Evolutionary conservation across 1,140 invertebrate genomes (phyloP).

Genomic region (Dermatophagoides farinae): DNA sequence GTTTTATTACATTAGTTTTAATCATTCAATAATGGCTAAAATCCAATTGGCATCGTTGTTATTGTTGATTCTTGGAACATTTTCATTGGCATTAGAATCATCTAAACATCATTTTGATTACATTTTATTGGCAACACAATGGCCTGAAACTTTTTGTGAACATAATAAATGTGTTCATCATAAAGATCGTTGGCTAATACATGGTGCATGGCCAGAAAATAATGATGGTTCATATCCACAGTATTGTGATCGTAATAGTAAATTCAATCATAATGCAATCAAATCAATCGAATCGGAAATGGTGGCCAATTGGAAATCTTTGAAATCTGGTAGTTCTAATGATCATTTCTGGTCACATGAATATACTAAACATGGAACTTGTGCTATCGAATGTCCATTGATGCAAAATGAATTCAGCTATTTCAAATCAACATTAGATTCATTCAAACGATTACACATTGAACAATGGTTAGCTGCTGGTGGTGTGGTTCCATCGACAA

Average conservation of each 20-base stretch:
- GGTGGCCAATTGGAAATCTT: slow-evolving; percentile 8
- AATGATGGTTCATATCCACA: slow-evolving; percentile 6
- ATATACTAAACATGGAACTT: slow-evolving; percentile 17
- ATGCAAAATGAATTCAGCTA: slow-evolving; percentile 15
- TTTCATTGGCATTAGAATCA: not conserved
- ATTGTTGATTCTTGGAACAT: not conserved
- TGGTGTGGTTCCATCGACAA: slow-evolving; percentile 7
- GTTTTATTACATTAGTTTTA: not conserved
- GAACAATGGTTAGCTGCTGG: slow-evolving; percentile 8
- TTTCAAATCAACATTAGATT: slow-evolving; percentile 13
- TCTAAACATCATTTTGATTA: not conserved
- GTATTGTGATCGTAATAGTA: slow-evolving; percentile 10
- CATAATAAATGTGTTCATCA: slow-evolving; percentile 3
- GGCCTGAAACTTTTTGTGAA: slow-evolving; percentile 10
- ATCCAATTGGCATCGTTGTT: not conserved
- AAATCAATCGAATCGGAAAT: slow-evolving; percentile 8
- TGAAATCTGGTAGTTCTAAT: not conserved
- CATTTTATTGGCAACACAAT: slow-evolving; percentile 7
- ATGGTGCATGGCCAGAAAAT: slow-evolving; percentile 15
- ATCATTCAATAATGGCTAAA: not conserved
- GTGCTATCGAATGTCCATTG: slow-evolving; percentile 12
- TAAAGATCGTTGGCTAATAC: slow-evolving; percentile 13
- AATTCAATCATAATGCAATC: slow-evolving; percentile 7
- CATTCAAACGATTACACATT: slow-evolving; percentile 9
- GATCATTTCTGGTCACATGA: slow-evolving; percentile 18